Evolutionary conservation across 2,113 vertebrate genomes (phyloP), one percentile per base, ranked within the genome.

Genomic region (Salvelinus alpinus): DNA sequence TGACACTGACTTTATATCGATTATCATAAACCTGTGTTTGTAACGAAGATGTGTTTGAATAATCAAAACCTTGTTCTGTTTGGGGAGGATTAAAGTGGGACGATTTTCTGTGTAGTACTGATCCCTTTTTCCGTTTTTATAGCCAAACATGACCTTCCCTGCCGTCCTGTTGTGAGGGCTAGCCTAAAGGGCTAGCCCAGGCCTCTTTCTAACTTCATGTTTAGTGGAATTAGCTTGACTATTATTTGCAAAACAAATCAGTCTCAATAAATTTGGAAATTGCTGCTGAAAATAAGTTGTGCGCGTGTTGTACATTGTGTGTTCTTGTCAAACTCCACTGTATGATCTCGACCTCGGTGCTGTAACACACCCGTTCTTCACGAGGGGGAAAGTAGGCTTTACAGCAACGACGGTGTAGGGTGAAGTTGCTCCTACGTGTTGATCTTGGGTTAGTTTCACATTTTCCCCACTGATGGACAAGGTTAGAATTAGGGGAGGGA

Each of bases 241-340:
- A 90, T 93, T 91, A 94, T 94, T 94, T 93, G 93, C 95, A 94
- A 94, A 89, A 93, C 81, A 89, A 92, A 94, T 94, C 95, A 88
- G 91, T 95, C 94, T 95, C 94, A 98, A 97, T 98, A 98, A 97
- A 98, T 87, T 84, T 92, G 92, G 90, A 96, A 95, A 93, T 88
- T 96, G 95, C 96, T 96, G 95, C 95, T 97, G 94, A 84, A 76
- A 90, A 89, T 77, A 86, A 87, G 77, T 90, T 4, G 77, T 83
- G 24, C 24, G 25, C 25, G 80, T 60, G 8, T 59, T 80, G 76
- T 70, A 22, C 29, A 69, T 68, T 73, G 18, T 70, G 25, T 70
- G 51, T 27, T 54, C 68, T 27, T 71, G 62, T 44, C 9, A 24
- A 64, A 13, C 31, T 34, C 24, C 25, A 20, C 4, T 59, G n/a